phyloP scores from a whole-genome alignment of 2,797 vertebrate genomes.

The Aythya fuligula region DNA sequence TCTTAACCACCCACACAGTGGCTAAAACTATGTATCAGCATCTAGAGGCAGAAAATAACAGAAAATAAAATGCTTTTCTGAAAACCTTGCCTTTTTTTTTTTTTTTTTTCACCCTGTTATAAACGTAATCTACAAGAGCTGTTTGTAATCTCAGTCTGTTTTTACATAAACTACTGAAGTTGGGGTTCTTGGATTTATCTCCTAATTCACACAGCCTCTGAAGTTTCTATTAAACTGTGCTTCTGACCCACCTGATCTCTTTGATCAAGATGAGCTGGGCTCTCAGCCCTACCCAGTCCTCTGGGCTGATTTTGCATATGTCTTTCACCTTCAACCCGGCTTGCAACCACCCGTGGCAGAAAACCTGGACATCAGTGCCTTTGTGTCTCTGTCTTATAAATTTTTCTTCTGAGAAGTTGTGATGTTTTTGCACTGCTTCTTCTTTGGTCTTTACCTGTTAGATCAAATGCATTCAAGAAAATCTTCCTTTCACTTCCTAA shows the following conservation, averaged over 20 bases:
- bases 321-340: neutral
- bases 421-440: neutral
- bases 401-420: neutral
- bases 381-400: neutral
- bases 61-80: neutral
- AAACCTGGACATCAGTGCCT: neutral
- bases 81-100: neutral
- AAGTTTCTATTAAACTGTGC: fast-evolving
- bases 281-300: neutral
- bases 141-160: neutral
- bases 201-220: neutral
- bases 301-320: neutral
- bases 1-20: neutral
- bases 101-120: neutral
- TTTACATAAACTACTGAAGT: neutral
- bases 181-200: neutral
- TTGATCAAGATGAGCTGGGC: fast-evolving
- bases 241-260: neutral
- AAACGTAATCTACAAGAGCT: neutral
- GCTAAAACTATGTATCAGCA: neutral
- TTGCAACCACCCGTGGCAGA: neutral
- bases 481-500: neutral
- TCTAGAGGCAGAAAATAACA: neutral
- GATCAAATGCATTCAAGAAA: neutral
- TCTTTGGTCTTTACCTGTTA: neutral